These are phyloP conservation scores for Cosmopolites sordidus DNA, from an alignment of 2,888 invertebrate species.

Conservation along the genomic window DNA sequence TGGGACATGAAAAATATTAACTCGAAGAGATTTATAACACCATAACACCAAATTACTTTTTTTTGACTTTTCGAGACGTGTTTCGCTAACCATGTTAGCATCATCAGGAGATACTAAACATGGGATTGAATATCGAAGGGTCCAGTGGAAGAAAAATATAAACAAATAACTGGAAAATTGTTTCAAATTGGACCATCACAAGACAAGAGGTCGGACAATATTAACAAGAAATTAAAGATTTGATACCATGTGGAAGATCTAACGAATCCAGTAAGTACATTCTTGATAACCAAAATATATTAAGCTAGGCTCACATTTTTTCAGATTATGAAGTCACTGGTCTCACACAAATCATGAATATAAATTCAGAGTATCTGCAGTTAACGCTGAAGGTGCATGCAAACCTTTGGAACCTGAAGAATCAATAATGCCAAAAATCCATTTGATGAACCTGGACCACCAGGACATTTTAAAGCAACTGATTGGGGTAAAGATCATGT, in stretches of 20 bases:
- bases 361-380: constrained; percentile 91
- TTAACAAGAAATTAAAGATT: constrained; percentile 82
- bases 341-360: constrained; percentile 87
- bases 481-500: constrained; percentile 95
- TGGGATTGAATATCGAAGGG: no score
- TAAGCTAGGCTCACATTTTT: constrained; percentile 23
- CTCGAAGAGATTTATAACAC: no score
- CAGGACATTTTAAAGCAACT: constrained; percentile 81
- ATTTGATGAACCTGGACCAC: constrained; percentile 84
- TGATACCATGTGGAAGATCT: constrained; percentile 82
- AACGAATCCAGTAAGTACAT: constrained; percentile 66
- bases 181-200: no score
- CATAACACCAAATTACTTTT: no score
- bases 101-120: no score
- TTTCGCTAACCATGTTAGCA: no score
- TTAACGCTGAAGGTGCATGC: constrained; percentile 93
- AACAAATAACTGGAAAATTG: no score
- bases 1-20: no score
- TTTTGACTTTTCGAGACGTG: no score
- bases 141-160: no score
- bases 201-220: no score
- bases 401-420: constrained; percentile 84
- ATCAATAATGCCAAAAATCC: constrained; percentile 92
- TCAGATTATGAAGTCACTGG: constrained; percentile 73
- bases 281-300: constrained; percentile 7